These are phyloP conservation scores for Icerya purchasi DNA, from an alignment of 2,888 invertebrate species.

Conservation along the genomic window DNA sequence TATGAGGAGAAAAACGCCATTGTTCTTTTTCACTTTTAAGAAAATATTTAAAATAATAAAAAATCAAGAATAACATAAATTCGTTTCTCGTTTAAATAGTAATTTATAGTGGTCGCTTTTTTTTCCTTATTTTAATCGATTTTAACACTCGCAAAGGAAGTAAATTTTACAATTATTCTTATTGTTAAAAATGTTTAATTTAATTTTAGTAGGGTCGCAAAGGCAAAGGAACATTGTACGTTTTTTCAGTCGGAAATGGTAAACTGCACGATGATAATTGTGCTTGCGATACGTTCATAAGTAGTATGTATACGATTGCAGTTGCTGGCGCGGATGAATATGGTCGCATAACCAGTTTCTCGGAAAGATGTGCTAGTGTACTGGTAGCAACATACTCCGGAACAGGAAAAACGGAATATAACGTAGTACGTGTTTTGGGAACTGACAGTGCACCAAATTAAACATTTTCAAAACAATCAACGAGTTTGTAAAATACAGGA, in stretches of 20 bases:
- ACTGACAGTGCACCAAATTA: no score
- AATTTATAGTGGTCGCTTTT: no score
- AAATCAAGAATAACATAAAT: no score
- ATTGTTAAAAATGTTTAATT: no score
- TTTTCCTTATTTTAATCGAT: no score
- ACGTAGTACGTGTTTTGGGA: constrained; percentile 45
- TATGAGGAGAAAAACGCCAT: no score
- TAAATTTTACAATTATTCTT: background rate
- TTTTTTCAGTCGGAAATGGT: constrained; percentile 87
- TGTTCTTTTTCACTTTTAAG: no score
- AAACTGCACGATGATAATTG: constrained; percentile 66
- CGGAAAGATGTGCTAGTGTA: constrained; percentile 71
- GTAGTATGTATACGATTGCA: constrained; percentile 67
- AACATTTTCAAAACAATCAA: no score
- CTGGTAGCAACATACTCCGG: constrained; percentile 78
- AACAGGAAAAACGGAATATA: constrained; percentile 60
- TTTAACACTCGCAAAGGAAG: no score
- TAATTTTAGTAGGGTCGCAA: constrained; percentile 39
- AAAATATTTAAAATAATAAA: no score
- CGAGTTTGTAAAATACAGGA: no score
- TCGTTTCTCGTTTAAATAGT: no score
- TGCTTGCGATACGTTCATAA: constrained; percentile 72
- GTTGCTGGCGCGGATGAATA: constrained; percentile 64
- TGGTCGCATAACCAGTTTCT: constrained; percentile 68
- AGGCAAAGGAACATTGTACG: constrained; percentile 66